Evolutionary conservation across 2,888 invertebrate genomes (phyloP), one percentile per base, ranked within the genome.

Genomic region (Drosophila dives): DNA sequence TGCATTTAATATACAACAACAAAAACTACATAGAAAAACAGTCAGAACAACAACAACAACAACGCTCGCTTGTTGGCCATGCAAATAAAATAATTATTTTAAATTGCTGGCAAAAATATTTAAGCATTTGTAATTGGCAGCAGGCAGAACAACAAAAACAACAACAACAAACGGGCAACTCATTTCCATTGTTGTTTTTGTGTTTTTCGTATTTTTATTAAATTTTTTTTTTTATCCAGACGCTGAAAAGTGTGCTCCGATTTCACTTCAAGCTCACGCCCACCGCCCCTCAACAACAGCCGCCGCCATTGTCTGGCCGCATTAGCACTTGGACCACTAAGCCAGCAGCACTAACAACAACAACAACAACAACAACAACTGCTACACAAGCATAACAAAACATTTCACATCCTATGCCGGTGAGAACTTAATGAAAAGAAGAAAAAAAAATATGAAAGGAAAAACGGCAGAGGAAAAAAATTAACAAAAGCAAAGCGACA

Each of bases 251-350:
- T 72, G 56, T 69, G 70, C 72, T 62, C 69, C 61, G 50, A 64
- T 58, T 75, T 74, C 34, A 45, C 40, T 33, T 36, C 38, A n/a
- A 64, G 34, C 61, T 36, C 63, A 50, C 17, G 40, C 56, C 29
- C 17, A 49, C 34, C 23, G 34, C 42, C 26, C 42, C 61, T 26
- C 32, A 38, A 32, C 65, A 67, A 73, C 59, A 55, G 63, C 26
- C 68, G 72, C 45, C 67, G 66, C 67, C 59, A 84, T 84, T 84
- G 89, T 89, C 88, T 82, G 89, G 80, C 63, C 89, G 80, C 90
- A 85, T 89, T 85, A 89, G 89, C 75, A 82, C 90, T 85, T 82
- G 84, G 83, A 58, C 80, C 77, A 85, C 72, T 68, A 85, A 80
- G 66, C 77, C 64, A 60, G 17, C 71, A 73, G 8, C 69, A 74